Percentiles rank a stretch among this genome's conserved stretches.
phyloP scores from a whole-genome alignment of 2,113 vertebrate species.

The Lamprotornis superbus region DNA sequence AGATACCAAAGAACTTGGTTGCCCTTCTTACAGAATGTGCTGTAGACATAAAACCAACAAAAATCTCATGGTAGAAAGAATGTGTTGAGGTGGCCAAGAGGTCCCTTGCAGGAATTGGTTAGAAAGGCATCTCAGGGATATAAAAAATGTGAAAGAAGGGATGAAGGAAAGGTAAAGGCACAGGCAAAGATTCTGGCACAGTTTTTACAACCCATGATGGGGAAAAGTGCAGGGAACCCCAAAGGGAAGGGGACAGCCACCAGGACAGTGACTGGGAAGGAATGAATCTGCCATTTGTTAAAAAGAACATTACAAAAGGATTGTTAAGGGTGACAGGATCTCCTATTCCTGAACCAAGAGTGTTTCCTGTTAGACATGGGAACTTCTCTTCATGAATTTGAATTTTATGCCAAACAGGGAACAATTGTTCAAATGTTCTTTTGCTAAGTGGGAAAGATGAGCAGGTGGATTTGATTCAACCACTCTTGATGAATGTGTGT shows the following conservation, averaged over 20 bases:
- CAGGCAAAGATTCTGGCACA: no score
- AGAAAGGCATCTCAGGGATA: not conserved
- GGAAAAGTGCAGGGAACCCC: not conserved
- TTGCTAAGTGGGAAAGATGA: not conserved
- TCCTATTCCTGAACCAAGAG: not conserved
- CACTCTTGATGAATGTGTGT: not conserved
- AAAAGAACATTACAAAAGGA: not conserved
- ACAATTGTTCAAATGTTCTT: no score
- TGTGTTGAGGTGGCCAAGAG: not conserved
- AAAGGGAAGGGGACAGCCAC: not conserved
- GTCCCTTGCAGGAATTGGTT: not conserved
- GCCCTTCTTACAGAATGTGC: not conserved
- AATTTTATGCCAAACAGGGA: not conserved
- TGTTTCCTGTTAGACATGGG: not conserved
- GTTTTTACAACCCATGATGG: not conserved
- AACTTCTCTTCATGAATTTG: not conserved
- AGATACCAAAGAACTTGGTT: not conserved
- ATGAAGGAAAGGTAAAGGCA: not conserved
- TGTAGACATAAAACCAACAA: not conserved
- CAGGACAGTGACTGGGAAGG: not conserved
- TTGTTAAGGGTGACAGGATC: not conserved
- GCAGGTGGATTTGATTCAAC: not conserved
- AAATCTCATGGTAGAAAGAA: not conserved
- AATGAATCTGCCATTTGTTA: not conserved
- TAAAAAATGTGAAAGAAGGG: no score